These are phyloP conservation scores for Stratiomys singularior DNA, from an alignment of 2,888 invertebrate species.

Conservation along the genomic window DNA sequence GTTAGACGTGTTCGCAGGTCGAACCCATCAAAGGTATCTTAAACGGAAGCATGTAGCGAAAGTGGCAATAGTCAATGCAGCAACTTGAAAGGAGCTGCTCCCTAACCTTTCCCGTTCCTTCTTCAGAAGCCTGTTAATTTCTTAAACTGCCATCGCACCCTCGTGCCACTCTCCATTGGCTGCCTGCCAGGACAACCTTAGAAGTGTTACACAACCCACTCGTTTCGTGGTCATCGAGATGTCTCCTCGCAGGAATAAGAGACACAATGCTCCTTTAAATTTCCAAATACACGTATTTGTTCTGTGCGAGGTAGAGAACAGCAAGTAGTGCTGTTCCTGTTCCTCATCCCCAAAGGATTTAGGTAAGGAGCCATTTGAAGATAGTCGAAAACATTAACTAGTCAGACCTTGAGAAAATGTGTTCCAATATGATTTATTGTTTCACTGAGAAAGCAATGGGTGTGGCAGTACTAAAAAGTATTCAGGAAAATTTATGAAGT, in stretches of 20 bases:
- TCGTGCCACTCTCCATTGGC: neutral
- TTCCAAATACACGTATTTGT: neutral
- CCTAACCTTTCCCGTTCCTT: neutral
- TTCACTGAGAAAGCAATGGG: neutral
- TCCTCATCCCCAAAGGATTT: neutral
- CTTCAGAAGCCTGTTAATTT: conserved; percentile 27
- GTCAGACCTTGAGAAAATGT: conserved; percentile 14
- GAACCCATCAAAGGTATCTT: neutral
- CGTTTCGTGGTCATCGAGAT: neutral
- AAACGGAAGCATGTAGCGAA: neutral
- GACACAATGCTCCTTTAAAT: neutral
- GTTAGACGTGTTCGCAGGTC: neutral
- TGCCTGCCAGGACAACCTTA: too few species aligned
- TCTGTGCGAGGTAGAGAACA: neutral
- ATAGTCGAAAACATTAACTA: neutral
- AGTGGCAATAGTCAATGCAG: neutral
- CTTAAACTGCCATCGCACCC: conserved; percentile 18
- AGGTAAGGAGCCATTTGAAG: neutral
- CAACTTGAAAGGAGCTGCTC: neutral
- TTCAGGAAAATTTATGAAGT: neutral
- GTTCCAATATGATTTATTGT: conserved; percentile 32
- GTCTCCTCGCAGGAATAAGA: neutral
- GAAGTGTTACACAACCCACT: neutral
- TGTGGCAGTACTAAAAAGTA: neutral
- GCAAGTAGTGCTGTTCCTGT: neutral